Evolutionary conservation across 2,888 invertebrate genomes (phyloP).

Genomic region (Azorinus chamasolen): DNA sequence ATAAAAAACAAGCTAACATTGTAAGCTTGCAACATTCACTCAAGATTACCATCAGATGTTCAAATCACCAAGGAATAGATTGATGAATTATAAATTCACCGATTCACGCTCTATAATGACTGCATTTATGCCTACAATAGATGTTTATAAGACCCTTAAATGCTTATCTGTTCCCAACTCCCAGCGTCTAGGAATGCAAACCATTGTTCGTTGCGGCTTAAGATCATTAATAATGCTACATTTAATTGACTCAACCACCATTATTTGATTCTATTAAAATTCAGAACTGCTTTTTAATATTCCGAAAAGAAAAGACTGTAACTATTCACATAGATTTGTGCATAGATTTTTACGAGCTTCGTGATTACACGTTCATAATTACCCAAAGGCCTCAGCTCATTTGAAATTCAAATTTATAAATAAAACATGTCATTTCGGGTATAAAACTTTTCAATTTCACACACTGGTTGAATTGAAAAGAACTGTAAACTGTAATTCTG

Average conservation of each 20-base stretch:
- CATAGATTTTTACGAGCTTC: slow-evolving; percentile 47
- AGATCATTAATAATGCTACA: slow-evolving; percentile 51
- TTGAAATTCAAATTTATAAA: slow-evolving; percentile 66
- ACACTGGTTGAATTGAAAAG: slow-evolving; percentile 50
- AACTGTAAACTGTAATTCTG: slow-evolving; percentile 21
- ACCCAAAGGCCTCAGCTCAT: slow-evolving; percentile 39
- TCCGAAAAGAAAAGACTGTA: slow-evolving; percentile 31
- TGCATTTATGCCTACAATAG: slow-evolving; percentile 8
- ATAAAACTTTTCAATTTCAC: slow-evolving; percentile 64
- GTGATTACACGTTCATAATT: slow-evolving; percentile 53
- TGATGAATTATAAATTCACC: slow-evolving; percentile 2
- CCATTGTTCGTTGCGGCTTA: slow-evolving; percentile 33
- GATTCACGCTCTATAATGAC: slow-evolving; percentile 4
- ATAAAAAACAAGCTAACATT: too few relatives aligned
- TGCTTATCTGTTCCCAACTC: slow-evolving; percentile 28
- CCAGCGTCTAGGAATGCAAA: slow-evolving; percentile 28
- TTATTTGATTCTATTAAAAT: slow-evolving; percentile 54
- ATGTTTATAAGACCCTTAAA: slow-evolving; percentile 15
- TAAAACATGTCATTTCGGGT: slow-evolving; percentile 60
- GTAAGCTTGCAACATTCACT: too few relatives aligned
- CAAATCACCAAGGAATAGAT: slow-evolving; percentile 3
- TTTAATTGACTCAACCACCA: slow-evolving; percentile 52
- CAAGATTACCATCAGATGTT: background rate
- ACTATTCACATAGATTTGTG: slow-evolving; percentile 36
- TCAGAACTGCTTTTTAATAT: slow-evolving; percentile 49